phyloP scores from a whole-genome alignment of 2,113 vertebrate species.

The Ceyx melanurus region DNA sequence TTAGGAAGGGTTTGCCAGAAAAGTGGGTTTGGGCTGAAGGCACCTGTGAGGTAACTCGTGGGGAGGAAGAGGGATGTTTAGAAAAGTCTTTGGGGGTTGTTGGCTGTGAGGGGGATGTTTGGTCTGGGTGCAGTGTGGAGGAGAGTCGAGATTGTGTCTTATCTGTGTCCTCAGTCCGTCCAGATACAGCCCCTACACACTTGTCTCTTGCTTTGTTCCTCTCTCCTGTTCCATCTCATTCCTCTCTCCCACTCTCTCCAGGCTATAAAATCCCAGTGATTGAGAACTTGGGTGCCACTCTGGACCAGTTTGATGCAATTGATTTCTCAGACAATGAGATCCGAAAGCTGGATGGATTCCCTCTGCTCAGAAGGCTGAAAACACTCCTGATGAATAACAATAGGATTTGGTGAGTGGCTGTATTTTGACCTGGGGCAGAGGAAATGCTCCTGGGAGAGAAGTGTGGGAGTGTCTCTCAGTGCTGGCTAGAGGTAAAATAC shows the following conservation, averaged over 20 bases:
- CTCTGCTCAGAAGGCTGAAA: constrained; percentile 88
- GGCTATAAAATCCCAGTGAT: constrained; percentile 97
- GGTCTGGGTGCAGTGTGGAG: neutral
- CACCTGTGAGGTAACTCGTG: fast-evolving
- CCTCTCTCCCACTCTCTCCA: neutral
- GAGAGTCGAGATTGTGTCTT: fast-evolving
- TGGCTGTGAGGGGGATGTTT: neutral
- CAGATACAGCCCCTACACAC: fast-evolving
- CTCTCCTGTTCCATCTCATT: neutral
- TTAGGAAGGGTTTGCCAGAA: too few species aligned
- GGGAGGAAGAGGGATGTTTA: neutral
- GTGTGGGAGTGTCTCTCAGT: fast-evolving
- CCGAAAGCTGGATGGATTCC: constrained; percentile 93
- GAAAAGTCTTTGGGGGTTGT: fast-evolving
- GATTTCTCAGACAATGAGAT: constrained; percentile 98
- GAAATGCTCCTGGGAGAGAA: neutral
- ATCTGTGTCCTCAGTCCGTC: fast-evolving
- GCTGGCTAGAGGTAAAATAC: neutral
- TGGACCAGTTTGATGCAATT: constrained; percentile 96
- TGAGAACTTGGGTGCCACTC: constrained; percentile 93
- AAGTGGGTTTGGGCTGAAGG: neutral
- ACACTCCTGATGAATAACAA: constrained; percentile 95
- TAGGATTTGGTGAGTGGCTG: constrained; percentile 86
- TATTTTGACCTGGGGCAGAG: neutral
- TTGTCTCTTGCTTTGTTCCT: neutral